These are phyloP conservation scores for Clivina fossor DNA, from an alignment of 2,888 invertebrate genomes.

Conservation along the genomic window DNA sequence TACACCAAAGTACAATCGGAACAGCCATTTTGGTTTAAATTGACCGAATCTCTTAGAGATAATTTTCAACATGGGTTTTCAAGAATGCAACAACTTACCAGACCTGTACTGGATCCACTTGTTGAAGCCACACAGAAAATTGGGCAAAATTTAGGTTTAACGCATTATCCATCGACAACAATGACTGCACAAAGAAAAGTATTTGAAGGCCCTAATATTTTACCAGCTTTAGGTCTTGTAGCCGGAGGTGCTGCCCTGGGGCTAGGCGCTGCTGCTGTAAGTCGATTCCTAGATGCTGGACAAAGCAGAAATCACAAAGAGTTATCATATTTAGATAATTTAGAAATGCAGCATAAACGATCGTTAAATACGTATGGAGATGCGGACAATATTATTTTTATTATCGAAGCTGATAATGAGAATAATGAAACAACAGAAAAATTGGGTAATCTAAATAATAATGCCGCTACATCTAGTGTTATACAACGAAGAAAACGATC, in stretches of 20 bases:
- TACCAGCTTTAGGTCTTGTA: conserved; percentile 75
- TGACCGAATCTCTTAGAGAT: conserved; percentile 72
- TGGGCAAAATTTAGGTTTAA: conserved; percentile 72
- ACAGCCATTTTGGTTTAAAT: conserved; percentile 70
- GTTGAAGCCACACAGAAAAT: conserved; percentile 80
- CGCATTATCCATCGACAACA: conserved; percentile 52
- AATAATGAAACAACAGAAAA: neutral
- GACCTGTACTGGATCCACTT: conserved; percentile 71
- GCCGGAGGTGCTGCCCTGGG: conserved; percentile 82
- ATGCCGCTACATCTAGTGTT: neutral
- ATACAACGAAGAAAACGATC: conserved; percentile 16
- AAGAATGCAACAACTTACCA: conserved; percentile 66
- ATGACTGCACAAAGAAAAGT: conserved; percentile 64
- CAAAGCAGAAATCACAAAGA: conserved; percentile 56
- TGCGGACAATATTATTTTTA: conserved; percentile 12
- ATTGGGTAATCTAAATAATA: neutral
- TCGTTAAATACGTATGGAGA: conserved; percentile 50
- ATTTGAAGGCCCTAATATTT: conserved; percentile 62
- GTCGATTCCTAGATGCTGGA: conserved; percentile 68
- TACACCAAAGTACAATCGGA: conserved; percentile 66
- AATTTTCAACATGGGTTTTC: conserved; percentile 72
- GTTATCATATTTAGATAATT: conserved; percentile 46
- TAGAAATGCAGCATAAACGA: conserved; percentile 61
- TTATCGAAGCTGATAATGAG: conserved; percentile 15
- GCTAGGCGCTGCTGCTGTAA: conserved; percentile 78